Evolutionary conservation across 2,888 invertebrate genomes (phyloP), one percentile per base, ranked within the genome.

Genomic region (Acrobasis suavella): DNA sequence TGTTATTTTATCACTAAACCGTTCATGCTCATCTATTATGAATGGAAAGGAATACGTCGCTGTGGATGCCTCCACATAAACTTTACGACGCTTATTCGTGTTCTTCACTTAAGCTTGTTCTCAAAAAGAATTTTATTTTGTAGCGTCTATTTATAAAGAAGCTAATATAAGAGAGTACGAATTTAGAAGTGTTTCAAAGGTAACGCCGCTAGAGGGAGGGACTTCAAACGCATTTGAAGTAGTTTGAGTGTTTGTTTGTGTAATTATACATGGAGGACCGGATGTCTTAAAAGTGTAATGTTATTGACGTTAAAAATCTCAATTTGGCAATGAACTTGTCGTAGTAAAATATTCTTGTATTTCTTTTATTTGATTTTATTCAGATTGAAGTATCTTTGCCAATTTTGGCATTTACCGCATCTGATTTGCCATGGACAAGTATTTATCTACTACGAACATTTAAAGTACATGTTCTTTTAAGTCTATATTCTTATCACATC

Each of bases 11-110:
- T 79, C 72, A 69, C 67, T 65, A 61, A 62, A 66, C 58, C 71
- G 70, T 77, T 80, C 73, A 76, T 70, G 62, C 72, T 75, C 73
- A 74, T 84, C 73, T 75, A 79, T 78, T 77, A 82, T 84, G 80
- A 81, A 83, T 78, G 77, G 64, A 70, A 73, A 69, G 71, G 70
- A 74, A 70, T 72, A 76, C 63, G 67, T 58, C 65, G 66, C 65
- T 67, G 70, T 67, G 64, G 69, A 70, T 72, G 69, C 67, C 64
- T 69, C 72, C 68, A 66, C 72, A 73, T 76, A 73, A 78, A 76
- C 65, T 77, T 80, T 71, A 74, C 70, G 70, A 71, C 71, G 59
- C 22, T 65, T 63, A 63, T 64, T 67, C 61, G 62, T 68, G 64
- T 68, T 66, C 62, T 63, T 54, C 68, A 63, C 60, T 64, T 62